A percentile compares a stretch with the other conserved stretches of the same genome.
Evolutionary conservation across 2,113 vertebrate genomes (phyloP).

Genomic region (Dasyprocta punctata): DNA sequence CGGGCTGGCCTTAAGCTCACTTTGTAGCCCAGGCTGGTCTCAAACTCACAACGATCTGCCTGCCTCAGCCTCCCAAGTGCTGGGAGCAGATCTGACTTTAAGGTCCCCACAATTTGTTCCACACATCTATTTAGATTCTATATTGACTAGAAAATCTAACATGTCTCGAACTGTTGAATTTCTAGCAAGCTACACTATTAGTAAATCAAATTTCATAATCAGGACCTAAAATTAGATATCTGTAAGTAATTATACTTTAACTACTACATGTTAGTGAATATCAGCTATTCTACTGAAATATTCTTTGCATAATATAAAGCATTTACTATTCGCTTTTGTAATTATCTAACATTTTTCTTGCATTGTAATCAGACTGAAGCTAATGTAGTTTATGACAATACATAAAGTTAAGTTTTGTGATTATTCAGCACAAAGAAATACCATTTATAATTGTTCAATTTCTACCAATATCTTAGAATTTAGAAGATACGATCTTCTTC

Average conservation of each 20-base stretch:
- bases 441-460: slow-evolving; percentile 22
- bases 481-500: not conserved
- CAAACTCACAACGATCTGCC: too few relatives aligned
- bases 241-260: not conserved
- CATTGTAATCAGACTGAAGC: not conserved
- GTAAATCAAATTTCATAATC: not conserved
- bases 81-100: not conserved
- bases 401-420: slow-evolving; percentile 27
- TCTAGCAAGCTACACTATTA: not conserved
- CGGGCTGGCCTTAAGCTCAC: too few relatives aligned
- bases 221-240: slow-evolving; percentile 3
- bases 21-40: too few relatives aligned
- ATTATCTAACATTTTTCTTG: not conserved
- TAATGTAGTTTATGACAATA: slow-evolving; percentile 27
- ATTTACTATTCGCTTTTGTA: not conserved
- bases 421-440: slow-evolving; percentile 44
- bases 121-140: not conserved
- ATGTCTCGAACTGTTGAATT: slow-evolving; percentile 34
- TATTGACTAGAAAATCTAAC: slow-evolving; percentile 2
- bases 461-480: slow-evolving; percentile 29
- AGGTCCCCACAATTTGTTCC: not conserved
- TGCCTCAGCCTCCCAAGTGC: too few relatives aligned
- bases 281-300: not conserved
- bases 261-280: not conserved
- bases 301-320: not conserved